Conservation (phyloP, 2,797 vertebrate species). For the Tamandua tetradactyla region DNA sequence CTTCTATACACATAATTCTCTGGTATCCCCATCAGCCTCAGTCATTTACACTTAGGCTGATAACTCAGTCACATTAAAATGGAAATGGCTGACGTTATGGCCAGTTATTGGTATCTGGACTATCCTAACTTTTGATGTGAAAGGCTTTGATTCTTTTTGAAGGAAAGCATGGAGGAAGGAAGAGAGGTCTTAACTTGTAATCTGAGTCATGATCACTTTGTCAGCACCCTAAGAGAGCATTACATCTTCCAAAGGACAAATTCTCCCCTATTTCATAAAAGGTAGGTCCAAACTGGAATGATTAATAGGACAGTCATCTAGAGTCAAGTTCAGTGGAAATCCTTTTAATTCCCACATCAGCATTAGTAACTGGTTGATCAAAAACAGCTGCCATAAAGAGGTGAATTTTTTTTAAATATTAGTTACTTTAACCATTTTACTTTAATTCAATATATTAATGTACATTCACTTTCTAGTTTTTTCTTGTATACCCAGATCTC, state of each 20-base stretch:
- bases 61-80: not conserved
- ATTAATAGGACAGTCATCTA: not conserved
- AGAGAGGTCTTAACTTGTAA: not conserved
- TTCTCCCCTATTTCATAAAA: not conserved
- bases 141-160: not conserved
- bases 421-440: not conserved
- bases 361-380: not conserved
- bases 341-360: not conserved
- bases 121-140: not conserved
- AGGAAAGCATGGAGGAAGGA: not conserved
- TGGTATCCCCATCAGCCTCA: not conserved
- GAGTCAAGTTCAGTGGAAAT: conserved; percentile 22
- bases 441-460: not conserved
- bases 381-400: not conserved
- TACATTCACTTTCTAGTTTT: not conserved
- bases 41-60: conserved; percentile 26
- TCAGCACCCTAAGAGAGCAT: not conserved
- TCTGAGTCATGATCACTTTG: not conserved
- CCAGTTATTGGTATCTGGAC: not conserved
- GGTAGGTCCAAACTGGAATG: not conserved
- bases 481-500: not conserved
- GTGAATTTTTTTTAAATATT: not conserved
- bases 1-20: not conserved
- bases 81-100: not conserved
- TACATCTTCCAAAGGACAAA: not conserved